Base-by-base conservation (phyloP, 1,140 invertebrate species). In the Megalonaias nervosa region DNA sequence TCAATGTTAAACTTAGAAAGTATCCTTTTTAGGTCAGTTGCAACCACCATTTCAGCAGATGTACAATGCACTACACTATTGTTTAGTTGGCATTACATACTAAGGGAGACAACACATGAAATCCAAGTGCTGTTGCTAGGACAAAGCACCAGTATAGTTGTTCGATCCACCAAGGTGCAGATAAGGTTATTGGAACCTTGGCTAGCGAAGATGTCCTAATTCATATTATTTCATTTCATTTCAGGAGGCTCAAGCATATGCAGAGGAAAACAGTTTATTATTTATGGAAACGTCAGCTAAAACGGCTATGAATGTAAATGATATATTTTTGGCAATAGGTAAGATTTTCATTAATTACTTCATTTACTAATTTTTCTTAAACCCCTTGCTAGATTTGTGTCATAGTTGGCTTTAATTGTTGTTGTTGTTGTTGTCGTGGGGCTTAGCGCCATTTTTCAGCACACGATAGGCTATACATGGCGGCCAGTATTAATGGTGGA, bases 211-310 rank as follows among this genome's bases (percentile, higher is more conserved):
- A 64, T 55, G 4, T 26, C 5, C 61, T 67, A 16, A 23, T 57
- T 6, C 31, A 21, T 60, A 38, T 65, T 72, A 75, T 71, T 60
- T 71, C 71, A 75, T 71, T 60, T 71, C 71, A 5, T 89, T 90
- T 61, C 79, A 92, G 91, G 98, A 99, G 92, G 98, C 98, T 87
- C 97, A 99, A 93, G 94, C 96, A 67, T 99, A 99, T 93, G 98
- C 98, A 71, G 98, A 99, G 91, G 98, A 99, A 93, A 99, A 99
- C 93, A 97, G 97, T 82, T 94, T 99, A 84, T 93, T 99, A 75
- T 99, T 99, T 92, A 99, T 99, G 97, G 98, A 99, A 94, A 99
- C 98, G 82, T 99, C 98, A 83, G 98, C 98, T 81, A 99, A 99
- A 93, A 99, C 98, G 79, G 98, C 97, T 85, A 98, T 99, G 96